Conservation (phyloP, 2,113 vertebrate species). For the Gymnobelideus leadbeateri region DNA sequence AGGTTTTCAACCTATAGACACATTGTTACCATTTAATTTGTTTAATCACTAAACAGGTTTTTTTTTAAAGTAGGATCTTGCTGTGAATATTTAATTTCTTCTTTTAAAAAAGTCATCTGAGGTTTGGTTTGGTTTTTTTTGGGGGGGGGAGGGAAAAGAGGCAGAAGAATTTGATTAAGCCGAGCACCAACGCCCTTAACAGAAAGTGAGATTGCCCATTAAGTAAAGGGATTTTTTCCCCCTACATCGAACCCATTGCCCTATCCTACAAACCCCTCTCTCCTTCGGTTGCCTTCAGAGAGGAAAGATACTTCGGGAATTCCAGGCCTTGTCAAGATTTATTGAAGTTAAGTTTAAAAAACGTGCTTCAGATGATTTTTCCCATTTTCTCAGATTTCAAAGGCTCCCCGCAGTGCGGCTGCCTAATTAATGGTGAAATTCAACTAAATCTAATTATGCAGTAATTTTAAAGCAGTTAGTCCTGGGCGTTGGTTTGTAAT, state of each 20-base stretch:
- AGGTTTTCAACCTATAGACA: neutral
- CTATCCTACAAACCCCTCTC: conserved; percentile 70
- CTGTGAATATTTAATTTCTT: neutral
- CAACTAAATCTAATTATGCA: conserved; percentile 90
- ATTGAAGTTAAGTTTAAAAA: conserved; percentile 86
- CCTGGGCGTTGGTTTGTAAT: conserved; percentile 87
- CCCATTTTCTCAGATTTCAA: conserved; percentile 88
- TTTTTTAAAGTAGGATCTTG: neutral
- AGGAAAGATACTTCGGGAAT: conserved; percentile 78
- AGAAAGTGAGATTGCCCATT: conserved; percentile 23
- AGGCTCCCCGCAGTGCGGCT: conserved; percentile 87
- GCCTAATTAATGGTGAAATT: conserved; percentile 90
- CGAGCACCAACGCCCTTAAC: neutral
- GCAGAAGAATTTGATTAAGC: neutral
- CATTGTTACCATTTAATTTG: neutral
- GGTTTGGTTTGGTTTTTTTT: neutral
- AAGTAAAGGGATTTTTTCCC: conserved; percentile 54
- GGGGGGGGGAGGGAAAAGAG: conserved; percentile 30
- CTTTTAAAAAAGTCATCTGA: neutral
- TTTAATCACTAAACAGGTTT: neutral
- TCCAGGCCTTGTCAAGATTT: conserved; percentile 84
- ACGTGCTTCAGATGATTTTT: conserved; percentile 87
- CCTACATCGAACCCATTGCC: conserved; percentile 66
- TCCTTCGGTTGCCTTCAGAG: conserved; percentile 76
- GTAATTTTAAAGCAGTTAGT: conserved; percentile 90